Evolutionary conservation across 2,113 vertebrate genomes (phyloP), one percentile per base, ranked within the genome.

Genomic region (Puntigrus tetrazona): DNA sequence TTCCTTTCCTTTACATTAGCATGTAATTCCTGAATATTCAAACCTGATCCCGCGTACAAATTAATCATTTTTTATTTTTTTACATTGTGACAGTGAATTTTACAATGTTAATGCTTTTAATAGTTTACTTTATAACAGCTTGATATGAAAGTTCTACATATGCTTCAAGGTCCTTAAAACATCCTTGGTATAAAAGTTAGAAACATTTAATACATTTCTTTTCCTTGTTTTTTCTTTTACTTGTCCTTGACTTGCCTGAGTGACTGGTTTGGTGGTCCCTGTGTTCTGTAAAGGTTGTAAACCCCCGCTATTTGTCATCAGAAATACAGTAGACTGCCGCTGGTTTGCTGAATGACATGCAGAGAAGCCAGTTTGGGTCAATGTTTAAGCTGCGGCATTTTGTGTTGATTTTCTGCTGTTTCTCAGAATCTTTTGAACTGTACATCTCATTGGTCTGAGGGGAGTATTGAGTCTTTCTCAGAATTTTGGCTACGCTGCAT

Each of bases 331-430:
- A 45, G 41, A 29, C 13, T 7, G 25, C 47, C 31, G 47, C 27
- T 50, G 74, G 8, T 55, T 55, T 55, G 27, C 29, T 77, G 45
- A 55, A 52, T 77, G 11, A 57, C 50, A 55, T 77, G 55, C 6
- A 43, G 77, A 79, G 20, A 59, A 10, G 27, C 57, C 36, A 63
- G 57, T 29, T 45, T 59, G n/a, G 31, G n/a, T 75, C 67, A 73
- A 41, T 45, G 38, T 45, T 45, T 45, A n/a, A 73, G 41, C 10
- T 45, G n/a, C 6, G 11, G 18, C 7, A 22, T 9, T 36, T 69
- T 36, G 63, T 69, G 65, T 69, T 69, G 18, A 36, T 22, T 69
- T 69, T 4, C 63, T 69, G 50, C 20, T 55, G 18, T 22, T 55
- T 55, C 18, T 55, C 50, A 22, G 7, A 55, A 55, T 22, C 22